A percentile compares a stretch with the other conserved stretches of the same genome.
phyloP scores from a whole-genome alignment of 2,797 vertebrate species.

The Schizopygopsis malacanthus region DNA sequence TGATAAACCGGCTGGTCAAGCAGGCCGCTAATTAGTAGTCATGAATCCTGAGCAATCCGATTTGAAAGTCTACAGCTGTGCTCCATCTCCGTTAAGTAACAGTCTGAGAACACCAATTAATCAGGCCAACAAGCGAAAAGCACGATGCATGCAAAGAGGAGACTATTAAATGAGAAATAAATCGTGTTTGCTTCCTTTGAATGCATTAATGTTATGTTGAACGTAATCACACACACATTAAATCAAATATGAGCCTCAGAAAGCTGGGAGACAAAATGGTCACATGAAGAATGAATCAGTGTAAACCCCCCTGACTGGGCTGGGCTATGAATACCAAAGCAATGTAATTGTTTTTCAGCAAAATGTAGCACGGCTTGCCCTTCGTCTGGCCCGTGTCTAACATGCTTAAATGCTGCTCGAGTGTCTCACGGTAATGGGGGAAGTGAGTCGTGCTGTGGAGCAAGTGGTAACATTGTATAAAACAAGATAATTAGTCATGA shows the following conservation, averaged over 20 bases:
- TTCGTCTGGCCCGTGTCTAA: conserved; percentile 53
- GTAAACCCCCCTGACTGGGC: conserved; percentile 23
- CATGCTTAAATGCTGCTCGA: conserved; percentile 48
- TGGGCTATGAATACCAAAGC: conserved; percentile 43
- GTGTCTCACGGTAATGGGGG: conserved; percentile 53
- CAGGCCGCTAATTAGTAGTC: conserved; percentile 49
- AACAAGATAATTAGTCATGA: conserved; percentile 55
- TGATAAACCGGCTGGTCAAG: conserved; percentile 51
- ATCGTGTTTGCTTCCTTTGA: conserved; percentile 54
- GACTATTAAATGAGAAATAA: conserved; percentile 67
- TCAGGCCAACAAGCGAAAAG: conserved; percentile 67
- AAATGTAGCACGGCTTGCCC: conserved; percentile 40
- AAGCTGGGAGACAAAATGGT: conserved; percentile 42
- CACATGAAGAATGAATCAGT: conserved; percentile 36
- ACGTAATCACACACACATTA: conserved; percentile 62
- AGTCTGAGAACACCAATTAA: conserved; percentile 62
- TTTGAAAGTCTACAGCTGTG: conserved; percentile 53
- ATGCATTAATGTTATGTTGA: conserved; percentile 66
- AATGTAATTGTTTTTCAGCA: conserved; percentile 44
- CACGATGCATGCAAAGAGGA: conserved; percentile 70
- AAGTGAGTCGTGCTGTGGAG: conserved; percentile 33
- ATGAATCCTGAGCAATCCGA: conserved; percentile 49
- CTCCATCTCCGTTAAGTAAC: conserved; percentile 57
- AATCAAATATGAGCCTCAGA: conserved; percentile 60
- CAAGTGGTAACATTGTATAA: conserved; percentile 48